phyloP scores from a whole-genome alignment of 1,140 invertebrate species.

The Proales similis region DNA sequence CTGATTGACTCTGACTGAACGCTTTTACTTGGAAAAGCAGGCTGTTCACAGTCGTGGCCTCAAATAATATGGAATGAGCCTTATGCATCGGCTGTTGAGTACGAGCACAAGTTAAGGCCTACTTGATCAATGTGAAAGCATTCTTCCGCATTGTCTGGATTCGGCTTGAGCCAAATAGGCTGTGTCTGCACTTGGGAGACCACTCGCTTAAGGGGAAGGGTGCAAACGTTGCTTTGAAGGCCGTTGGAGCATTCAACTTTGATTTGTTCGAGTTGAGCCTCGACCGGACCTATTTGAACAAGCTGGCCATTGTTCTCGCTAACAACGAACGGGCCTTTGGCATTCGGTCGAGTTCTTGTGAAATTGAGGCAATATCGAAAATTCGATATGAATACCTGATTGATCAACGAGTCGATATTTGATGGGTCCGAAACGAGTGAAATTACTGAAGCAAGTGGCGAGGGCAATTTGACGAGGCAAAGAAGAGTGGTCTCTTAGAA shows the following conservation, averaged over 20 bases:
- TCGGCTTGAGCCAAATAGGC: constrained; percentile 21
- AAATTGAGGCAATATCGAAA: too few species aligned
- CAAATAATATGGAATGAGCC: neutral
- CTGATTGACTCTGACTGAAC: neutral
- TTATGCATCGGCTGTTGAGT: too few species aligned
- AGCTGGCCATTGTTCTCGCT: too few species aligned
- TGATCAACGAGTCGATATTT: too few species aligned
- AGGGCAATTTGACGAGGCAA: neutral
- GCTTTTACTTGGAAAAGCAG: too few species aligned
- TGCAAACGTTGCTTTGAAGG: neutral
- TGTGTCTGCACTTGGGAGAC: too few species aligned
- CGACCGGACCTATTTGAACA: neutral
- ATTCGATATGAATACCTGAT: too few species aligned
- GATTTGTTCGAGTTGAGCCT: neutral
- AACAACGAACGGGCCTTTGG: too few species aligned
- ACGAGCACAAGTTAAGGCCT: neutral
- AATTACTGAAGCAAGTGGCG: constrained; percentile 8
- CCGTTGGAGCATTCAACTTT: constrained; percentile 12
- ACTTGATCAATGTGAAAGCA: constrained; percentile 14
- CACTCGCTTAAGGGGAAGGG: too few species aligned
- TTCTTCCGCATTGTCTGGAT: neutral
- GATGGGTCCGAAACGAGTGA: neutral
- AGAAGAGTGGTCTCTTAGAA: neutral
- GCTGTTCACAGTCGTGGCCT: neutral
- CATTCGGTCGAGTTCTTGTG: too few species aligned